Conservation (phyloP, 2,113 vertebrate species). For the Nycticryphes semicollaris region DNA sequence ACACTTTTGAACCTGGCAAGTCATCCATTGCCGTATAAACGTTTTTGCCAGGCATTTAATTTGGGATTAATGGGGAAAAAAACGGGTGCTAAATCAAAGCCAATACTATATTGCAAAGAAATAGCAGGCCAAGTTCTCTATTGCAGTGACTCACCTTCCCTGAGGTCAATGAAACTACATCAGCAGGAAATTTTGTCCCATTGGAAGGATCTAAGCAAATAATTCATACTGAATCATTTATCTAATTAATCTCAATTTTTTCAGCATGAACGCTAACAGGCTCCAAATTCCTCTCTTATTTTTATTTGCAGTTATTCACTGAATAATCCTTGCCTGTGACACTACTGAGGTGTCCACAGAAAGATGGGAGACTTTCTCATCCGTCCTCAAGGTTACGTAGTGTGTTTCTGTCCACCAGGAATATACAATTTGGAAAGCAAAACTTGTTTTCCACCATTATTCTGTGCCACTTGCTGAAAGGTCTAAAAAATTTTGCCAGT, state of each 20-base stretch:
- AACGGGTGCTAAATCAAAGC: not conserved
- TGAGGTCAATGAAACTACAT: not conserved
- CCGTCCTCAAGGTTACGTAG: not conserved
- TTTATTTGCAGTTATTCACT: not conserved
- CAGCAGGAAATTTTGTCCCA: not conserved
- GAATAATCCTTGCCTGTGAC: not conserved
- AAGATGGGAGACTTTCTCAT: not conserved
- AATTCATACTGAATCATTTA: not conserved
- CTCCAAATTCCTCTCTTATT: not conserved
- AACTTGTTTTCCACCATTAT: not conserved
- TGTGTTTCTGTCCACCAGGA: not conserved
- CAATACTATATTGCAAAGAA: not conserved
- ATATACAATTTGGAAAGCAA: not conserved
- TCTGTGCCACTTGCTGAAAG: not conserved
- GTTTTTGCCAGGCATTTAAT: slow-evolving; percentile 7
- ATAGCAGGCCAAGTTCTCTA: not conserved
- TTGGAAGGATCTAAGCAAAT: slow-evolving; percentile 14
- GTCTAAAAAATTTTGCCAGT: not conserved
- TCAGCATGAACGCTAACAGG: not conserved
- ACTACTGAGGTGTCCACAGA: not conserved
- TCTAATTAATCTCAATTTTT: slow-evolving; percentile 23
- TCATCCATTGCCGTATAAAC: not conserved
- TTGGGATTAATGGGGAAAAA: not conserved
- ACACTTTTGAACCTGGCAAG: not conserved
- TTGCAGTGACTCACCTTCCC: not conserved